Evolutionary conservation across 2,113 vertebrate species (phyloP).

Genomic region (Cebus imitator): DNA sequence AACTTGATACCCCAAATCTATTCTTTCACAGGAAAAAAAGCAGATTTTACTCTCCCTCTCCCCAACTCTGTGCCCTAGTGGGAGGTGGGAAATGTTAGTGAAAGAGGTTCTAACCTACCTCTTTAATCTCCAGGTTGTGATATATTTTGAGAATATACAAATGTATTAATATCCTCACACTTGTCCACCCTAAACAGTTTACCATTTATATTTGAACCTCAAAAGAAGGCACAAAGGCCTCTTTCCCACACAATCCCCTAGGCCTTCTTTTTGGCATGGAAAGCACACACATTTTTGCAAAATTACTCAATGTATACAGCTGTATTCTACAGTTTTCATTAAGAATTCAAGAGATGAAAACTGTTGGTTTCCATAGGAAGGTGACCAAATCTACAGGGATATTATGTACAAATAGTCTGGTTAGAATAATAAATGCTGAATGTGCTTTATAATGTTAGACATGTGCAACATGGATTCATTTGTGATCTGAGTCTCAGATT

Average conservation of each 20-base stretch:
- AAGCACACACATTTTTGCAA: slow-evolving; percentile 49
- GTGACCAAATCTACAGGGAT: slow-evolving; percentile 76
- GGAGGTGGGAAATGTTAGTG: neutral
- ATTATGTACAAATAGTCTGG: slow-evolving; percentile 75
- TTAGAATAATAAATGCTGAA: slow-evolving; percentile 76
- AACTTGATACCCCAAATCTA: slow-evolving; percentile 38
- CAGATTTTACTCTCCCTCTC: neutral
- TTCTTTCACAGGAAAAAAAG: neutral
- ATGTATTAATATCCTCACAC: slow-evolving; percentile 53
- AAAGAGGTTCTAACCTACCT: neutral
- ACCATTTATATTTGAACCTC: slow-evolving; percentile 61
- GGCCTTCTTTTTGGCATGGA: neutral
- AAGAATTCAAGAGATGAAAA: slow-evolving; percentile 55
- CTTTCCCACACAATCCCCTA: slow-evolving; percentile 39
- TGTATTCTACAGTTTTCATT: slow-evolving; percentile 52
- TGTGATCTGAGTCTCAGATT: slow-evolving; percentile 79
- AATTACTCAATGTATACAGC: slow-evolving; percentile 44
- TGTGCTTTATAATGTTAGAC: slow-evolving; percentile 66
- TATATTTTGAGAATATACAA: slow-evolving; percentile 46
- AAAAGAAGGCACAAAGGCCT: slow-evolving; percentile 51
- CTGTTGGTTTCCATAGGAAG: slow-evolving; percentile 50
- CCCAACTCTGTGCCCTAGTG: neutral
- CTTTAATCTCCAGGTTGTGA: neutral
- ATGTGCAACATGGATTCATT: slow-evolving; percentile 71
- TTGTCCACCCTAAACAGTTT: slow-evolving; percentile 48